Conservation (phyloP, 2,113 vertebrate species). For the Sceloporus tristichus region DNA sequence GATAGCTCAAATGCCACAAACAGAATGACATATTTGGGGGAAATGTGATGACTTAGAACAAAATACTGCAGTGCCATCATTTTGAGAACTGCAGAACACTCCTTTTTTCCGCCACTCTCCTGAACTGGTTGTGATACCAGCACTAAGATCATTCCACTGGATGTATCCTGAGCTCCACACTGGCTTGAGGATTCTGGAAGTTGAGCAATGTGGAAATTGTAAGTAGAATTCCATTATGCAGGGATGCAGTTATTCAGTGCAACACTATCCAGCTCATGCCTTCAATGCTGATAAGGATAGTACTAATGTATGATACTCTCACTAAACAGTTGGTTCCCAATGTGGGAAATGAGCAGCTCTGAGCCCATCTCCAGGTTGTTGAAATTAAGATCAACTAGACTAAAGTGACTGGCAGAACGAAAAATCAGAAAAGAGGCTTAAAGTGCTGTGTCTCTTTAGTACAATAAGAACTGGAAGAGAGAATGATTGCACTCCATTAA, state of each 20-base stretch:
- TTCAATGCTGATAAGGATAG: background rate
- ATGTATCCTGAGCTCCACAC: background rate
- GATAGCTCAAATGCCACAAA: background rate
- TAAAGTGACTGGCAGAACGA: conserved; percentile 5
- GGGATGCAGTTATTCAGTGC: background rate
- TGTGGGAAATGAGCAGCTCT: background rate
- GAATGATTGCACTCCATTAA: conserved; percentile 10
- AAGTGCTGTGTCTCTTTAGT: conserved; percentile 6
- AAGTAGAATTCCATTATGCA: background rate
- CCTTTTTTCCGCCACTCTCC: background rate
- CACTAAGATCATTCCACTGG: background rate
- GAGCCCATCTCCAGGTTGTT: background rate
- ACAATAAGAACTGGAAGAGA: background rate
- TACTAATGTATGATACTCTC: conserved; percentile 43
- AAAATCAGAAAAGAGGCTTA: conserved; percentile 5
- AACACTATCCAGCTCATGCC: background rate
- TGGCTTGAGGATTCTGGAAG: background rate
- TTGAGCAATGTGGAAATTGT: background rate
- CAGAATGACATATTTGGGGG: too few species aligned
- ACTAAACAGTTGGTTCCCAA: conserved; percentile 62
- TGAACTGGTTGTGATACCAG: background rate
- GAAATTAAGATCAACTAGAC: conserved; percentile 21
- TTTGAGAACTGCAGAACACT: background rate
- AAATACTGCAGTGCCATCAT: background rate
- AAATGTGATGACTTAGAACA: background rate